Evolutionary conservation across 2,797 vertebrate species (phyloP).

Genomic region (Iguana delicatissima): DNA sequence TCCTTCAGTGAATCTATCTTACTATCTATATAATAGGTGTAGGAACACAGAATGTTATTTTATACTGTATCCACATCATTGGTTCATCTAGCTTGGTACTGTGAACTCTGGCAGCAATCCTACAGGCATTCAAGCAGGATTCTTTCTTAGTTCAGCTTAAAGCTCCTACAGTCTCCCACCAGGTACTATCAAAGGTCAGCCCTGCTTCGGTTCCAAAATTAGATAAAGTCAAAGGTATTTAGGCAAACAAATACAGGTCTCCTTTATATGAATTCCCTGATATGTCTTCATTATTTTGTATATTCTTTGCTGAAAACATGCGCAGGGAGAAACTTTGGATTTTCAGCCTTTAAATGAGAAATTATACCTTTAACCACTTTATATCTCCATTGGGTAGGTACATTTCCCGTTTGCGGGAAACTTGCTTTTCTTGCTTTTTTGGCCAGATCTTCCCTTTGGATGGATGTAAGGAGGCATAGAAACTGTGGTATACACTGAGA

Average conservation of each 20-base stretch:
- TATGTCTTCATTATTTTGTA: background rate
- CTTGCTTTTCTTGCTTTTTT: background rate
- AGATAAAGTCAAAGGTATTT: no score
- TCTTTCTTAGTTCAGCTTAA: no score
- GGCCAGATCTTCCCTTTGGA: background rate
- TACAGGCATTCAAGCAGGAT: no score
- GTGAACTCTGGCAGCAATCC: no score
- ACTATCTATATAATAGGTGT: background rate
- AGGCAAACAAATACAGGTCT: no score
- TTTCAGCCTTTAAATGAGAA: background rate
- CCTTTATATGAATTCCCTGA: background rate
- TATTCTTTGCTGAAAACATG: background rate
- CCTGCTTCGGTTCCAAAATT: no score
- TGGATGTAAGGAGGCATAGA: background rate
- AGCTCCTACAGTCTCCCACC: no score
- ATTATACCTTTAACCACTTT: background rate
- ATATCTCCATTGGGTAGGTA: background rate
- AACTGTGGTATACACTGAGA: background rate
- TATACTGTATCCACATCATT: no score
- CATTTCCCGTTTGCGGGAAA: no score
- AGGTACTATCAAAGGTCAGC: no score
- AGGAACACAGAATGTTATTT: no score
- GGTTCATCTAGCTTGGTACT: no score
- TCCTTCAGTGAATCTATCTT: background rate
- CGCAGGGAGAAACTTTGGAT: background rate